phyloP scores from a whole-genome alignment of 1,140 invertebrate genomes.

The Macrocentrus cingulum region DNA sequence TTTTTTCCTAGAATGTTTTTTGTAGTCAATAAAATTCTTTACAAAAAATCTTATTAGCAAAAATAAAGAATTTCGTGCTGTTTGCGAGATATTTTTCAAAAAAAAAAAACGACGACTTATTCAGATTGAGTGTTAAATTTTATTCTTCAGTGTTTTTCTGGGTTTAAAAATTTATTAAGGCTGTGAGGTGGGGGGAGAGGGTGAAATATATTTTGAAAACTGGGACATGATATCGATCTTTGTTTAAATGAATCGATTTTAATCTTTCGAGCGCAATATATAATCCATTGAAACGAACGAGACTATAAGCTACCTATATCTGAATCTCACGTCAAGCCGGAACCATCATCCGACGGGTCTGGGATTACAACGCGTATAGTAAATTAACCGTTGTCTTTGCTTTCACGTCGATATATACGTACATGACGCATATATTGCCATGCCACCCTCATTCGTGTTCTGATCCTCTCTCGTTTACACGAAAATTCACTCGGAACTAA shows the following conservation, averaged over 20 bases:
- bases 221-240: neutral
- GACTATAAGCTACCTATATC: conserved; percentile 51
- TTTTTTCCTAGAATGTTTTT: too few relatives aligned
- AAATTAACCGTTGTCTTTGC: conserved; percentile 54
- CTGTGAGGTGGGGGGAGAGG: too few relatives aligned
- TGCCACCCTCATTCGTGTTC: neutral
- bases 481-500: conserved; percentile 56
- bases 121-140: too few relatives aligned
- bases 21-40: too few relatives aligned
- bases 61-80: too few relatives aligned
- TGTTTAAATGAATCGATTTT: conserved; percentile 33
- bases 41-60: too few relatives aligned
- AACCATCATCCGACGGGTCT: conserved; percentile 41
- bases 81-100: too few relatives aligned
- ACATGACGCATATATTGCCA: conserved; percentile 15
- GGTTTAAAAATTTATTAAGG: too few relatives aligned
- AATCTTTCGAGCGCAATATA: conserved; percentile 55
- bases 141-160: too few relatives aligned
- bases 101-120: too few relatives aligned
- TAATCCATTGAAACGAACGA: conserved; percentile 58
- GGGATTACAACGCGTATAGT: conserved; percentile 57
- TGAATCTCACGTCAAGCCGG: conserved; percentile 30
- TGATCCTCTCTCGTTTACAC: conserved; percentile 41
- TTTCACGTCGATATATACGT: conserved; percentile 7
- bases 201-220: too few relatives aligned